phyloP scores from a whole-genome alignment of 2,888 invertebrate species.

The Harpalus rubripes region DNA sequence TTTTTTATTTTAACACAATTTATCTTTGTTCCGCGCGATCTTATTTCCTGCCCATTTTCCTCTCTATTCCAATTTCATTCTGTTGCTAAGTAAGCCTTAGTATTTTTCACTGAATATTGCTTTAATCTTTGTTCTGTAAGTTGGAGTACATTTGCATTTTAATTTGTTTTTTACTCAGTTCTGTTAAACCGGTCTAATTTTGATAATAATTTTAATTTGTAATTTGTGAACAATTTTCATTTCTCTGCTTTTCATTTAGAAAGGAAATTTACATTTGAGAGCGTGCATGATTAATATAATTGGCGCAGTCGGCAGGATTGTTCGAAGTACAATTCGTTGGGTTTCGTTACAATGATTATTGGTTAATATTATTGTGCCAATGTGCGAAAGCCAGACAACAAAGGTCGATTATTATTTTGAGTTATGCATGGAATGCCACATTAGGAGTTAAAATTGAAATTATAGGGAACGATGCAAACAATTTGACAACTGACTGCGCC shows the following conservation, averaged over 20 bases:
- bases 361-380: too few species aligned
- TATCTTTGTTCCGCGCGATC: slow-evolving; percentile 19
- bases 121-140: slow-evolving; percentile 53
- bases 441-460: too few species aligned
- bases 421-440: too few species aligned
- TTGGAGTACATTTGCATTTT: slow-evolving; percentile 53
- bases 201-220: slow-evolving; percentile 44
- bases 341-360: too few species aligned
- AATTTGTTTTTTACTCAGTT: slow-evolving; percentile 50
- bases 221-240: slow-evolving; percentile 36
- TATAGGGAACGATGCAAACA: too few species aligned
- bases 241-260: neutral
- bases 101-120: slow-evolving; percentile 26
- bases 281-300: neutral
- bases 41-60: slow-evolving; percentile 25
- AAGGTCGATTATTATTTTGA: too few species aligned
- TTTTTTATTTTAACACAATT: slow-evolving; percentile 10
- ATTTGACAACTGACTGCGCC: too few species aligned
- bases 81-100: slow-evolving; percentile 24
- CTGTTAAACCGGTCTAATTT: slow-evolving; percentile 48
- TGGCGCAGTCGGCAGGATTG: too few species aligned
- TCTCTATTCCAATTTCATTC: slow-evolving; percentile 7
- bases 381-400: too few species aligned
- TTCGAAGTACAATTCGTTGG: too few species aligned
- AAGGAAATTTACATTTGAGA: neutral